Evolutionary conservation across 2,888 invertebrate genomes (phyloP).

Genomic region (Heteromurus nitidus): DNA sequence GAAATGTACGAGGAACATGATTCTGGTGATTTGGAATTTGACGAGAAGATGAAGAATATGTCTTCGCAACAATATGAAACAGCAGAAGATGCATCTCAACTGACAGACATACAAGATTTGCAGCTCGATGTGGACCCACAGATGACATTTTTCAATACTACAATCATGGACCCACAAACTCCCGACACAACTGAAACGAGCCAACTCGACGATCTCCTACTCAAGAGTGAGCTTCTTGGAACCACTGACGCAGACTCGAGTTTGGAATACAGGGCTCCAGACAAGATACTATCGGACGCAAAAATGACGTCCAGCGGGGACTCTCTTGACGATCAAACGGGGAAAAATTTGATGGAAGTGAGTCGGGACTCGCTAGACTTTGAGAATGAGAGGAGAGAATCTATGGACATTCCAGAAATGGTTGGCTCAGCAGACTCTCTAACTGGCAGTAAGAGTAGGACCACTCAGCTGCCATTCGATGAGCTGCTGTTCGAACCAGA

Average conservation of each 20-base stretch:
- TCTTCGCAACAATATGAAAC: constrained; percentile 71
- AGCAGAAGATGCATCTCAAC: constrained; percentile 68
- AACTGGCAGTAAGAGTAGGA: constrained; percentile 74
- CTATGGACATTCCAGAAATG: constrained; percentile 73
- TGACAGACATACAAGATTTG: constrained; percentile 62
- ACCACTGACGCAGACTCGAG: constrained; percentile 73
- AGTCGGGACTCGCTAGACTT: constrained; percentile 83
- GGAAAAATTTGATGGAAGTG: constrained; percentile 76
- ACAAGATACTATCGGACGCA: constrained; percentile 74
- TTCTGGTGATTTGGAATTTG: constrained; percentile 68
- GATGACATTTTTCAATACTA: constrained; percentile 72
- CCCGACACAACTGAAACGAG: constrained; percentile 69
- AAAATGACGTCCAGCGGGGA: constrained; percentile 73
- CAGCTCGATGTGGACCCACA: constrained; percentile 60
- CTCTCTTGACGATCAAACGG: constrained; percentile 68
- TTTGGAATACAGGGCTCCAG: constrained; percentile 74
- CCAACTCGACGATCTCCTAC: constrained; percentile 69
- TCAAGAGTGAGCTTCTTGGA: constrained; percentile 56
- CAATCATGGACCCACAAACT: constrained; percentile 70
- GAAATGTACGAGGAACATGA: constrained; percentile 68
- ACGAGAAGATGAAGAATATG: constrained; percentile 71
- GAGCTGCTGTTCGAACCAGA: constrained; percentile 23
- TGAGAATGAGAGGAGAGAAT: constrained; percentile 76
- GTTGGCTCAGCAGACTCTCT: constrained; percentile 77
- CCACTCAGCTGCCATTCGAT: constrained; percentile 18